Base-by-base conservation (phyloP, 2,888 invertebrate species). In the Oligia fasciuncula region DNA sequence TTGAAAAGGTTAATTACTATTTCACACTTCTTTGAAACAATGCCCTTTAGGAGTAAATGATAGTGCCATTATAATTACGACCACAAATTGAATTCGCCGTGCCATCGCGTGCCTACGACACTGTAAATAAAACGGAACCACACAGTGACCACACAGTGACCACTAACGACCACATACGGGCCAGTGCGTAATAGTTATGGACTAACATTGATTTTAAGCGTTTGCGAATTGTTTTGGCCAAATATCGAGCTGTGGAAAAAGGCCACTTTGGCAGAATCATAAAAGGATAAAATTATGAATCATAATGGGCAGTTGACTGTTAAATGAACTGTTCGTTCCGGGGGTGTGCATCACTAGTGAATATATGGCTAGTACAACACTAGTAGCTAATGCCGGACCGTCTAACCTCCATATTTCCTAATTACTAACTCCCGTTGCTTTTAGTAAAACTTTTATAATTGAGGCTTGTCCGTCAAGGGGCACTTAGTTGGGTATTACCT, bases 361-460 rank as follows among this genome's bases (percentile, higher is more conserved):
- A 1, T 29, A 1, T 29, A 29, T 1, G 29, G 29, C 29, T 29
- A 29, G 57, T 49, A 67, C 81, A 54, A 65, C 65, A 85, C 68
- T 80, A 49, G 29, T 65, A 9, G 51, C 54, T 74, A 73, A 57
- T 62, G 73, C 68, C 71, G 51, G 75, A 67, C 82, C 63, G 79
- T 60, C 29, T 81, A 78, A 79, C 77, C 68, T 70, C 65, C 54
- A 86, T 85, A 82, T 83, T 75, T 86, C 67, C 57, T 89, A 88
- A 88, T 88, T 88, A 86, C 79, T 60, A 75, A 75, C 60, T 51
- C 46, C 43, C 17, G 69, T 78, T 67, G 89, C 83, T 88, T 89
- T 86, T 83, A 88, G 77, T 66, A 66, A 79, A 86, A 83, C 77
- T 88, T 79, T 78, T 60, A 66, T 85, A 86, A 79, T 87, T 85